Percentiles rank a stretch among this genome's conserved stretches.
These are phyloP conservation scores for Prunella himalayana DNA, from an alignment of 2,113 vertebrate species.

Conservation along the genomic window DNA sequence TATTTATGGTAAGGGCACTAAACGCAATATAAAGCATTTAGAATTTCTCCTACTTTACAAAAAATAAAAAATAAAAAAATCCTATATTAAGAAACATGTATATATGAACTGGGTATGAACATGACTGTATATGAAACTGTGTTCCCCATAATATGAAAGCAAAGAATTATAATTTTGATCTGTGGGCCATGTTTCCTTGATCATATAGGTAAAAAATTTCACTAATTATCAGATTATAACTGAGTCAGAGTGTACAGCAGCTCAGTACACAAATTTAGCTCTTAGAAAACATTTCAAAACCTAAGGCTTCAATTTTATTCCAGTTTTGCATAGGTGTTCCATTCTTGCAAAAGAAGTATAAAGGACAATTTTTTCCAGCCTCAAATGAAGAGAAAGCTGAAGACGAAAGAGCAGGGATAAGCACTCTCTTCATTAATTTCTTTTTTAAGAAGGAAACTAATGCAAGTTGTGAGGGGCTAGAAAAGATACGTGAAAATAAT, in stretches of 20 bases:
- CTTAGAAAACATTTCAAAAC: not conserved
- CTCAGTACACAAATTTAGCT: not conserved
- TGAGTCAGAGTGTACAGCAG: not conserved
- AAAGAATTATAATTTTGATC: not conserved
- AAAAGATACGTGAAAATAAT: not conserved
- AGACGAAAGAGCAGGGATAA: not conserved
- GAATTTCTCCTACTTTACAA: not conserved
- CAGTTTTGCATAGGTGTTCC: not conserved
- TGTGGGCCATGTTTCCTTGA: not conserved
- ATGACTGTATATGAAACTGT: not conserved
- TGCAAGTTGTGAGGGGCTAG: not conserved
- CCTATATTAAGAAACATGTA: not conserved
- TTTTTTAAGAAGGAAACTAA: not conserved
- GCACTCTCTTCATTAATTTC: not conserved
- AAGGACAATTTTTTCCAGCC: not conserved
- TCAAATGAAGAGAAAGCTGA: not conserved
- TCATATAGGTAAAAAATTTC: not conserved
- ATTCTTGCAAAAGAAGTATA: not conserved
- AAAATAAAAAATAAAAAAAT: not conserved
- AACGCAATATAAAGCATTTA: not conserved
- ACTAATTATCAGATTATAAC: not conserved
- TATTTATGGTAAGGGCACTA: not conserved
- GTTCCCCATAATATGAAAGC: not conserved
- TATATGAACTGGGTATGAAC: no score
- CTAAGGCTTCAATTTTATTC: not conserved